Base-by-base conservation (phyloP, 2,888 invertebrate genomes). In the Xiphydria camelus region DNA sequence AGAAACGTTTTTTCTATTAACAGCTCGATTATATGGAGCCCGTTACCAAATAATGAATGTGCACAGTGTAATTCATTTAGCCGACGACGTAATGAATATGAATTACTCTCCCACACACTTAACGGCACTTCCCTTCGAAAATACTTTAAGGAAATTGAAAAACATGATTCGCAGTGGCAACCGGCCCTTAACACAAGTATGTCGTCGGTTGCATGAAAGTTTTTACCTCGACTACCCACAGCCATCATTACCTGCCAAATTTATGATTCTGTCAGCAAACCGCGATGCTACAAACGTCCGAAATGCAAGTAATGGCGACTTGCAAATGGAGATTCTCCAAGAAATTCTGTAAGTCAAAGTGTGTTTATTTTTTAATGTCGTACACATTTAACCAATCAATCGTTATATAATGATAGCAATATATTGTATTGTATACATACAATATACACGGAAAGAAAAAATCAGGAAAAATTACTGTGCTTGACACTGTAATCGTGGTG, bases 81-180 rank as follows among this genome's bases (percentile, higher is more conserved):
- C 29, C 6, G 52, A 50, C 14, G 49, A 55, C 39, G 43, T 48
- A 14, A 25, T 10, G 35, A 41, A 53, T 25, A 34, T 37, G 22
- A 26, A 22, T 7, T 47, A 47, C 32, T 23, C 37, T 10, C 18
- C 48, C 9, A 50, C 21, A 22, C 10, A 36, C 14, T 19, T 53
- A 7, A 42, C 39, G 4, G 47, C 47, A 9, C 51, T 49, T 29
- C 46, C 46, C 14, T 51, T 51, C 32, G 47, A 51, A 26, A 46
- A 25, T 15, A 14, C 32, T 4, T 32, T 51, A 4, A 37, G 42
- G 9, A 35, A 35, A 45, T 41, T 54, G 2, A 51, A 51, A 44
- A 38, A 14, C n/a, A 21, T 21, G 5, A 5, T 51, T 6, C 35
- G 47, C 5, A 39, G 40, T 33, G 41, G 36, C 2, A 32, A 38